Evolutionary conservation across 2,113 vertebrate species (phyloP).

Genomic region (Rhynchopsitta pachyrhyncha): DNA sequence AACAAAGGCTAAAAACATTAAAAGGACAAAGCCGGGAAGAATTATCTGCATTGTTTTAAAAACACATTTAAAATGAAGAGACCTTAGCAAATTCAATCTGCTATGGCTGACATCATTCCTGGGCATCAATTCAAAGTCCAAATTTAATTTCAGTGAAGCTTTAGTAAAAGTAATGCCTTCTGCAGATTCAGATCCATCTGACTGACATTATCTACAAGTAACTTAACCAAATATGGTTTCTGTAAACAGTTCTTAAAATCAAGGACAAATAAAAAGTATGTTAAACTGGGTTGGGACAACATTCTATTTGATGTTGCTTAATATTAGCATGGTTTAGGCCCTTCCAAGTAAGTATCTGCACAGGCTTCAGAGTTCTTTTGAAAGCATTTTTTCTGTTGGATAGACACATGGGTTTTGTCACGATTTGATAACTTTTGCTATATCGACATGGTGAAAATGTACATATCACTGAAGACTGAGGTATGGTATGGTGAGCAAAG

Average conservation of each 20-base stretch:
- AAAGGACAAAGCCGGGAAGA: slow-evolving; percentile 24
- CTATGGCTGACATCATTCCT: slow-evolving; percentile 63
- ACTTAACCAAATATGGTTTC: slow-evolving; percentile 14
- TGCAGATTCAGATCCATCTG: slow-evolving; percentile 47
- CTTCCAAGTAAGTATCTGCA: not conserved
- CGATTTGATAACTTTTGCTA: not conserved
- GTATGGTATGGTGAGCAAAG: not conserved
- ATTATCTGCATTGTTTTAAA: slow-evolving; percentile 54
- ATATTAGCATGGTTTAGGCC: not conserved
- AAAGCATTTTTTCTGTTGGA: not conserved
- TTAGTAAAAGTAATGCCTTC: slow-evolving; percentile 52
- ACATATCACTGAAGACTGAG: not conserved
- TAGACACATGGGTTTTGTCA: not conserved
- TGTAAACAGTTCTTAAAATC: slow-evolving; percentile 19
- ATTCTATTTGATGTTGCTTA: not conserved
- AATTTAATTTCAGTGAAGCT: slow-evolving; percentile 64
- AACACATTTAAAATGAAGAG: slow-evolving; percentile 46
- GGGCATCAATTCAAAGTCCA: slow-evolving; percentile 54
- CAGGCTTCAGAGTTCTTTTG: not conserved
- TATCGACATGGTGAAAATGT: not conserved
- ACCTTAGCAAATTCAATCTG: slow-evolving; percentile 53
- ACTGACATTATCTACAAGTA: slow-evolving; percentile 10
- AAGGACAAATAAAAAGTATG: not conserved
- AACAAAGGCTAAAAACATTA: slow-evolving; percentile 34
- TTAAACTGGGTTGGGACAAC: not conserved